Evolutionary conservation across 2,888 invertebrate genomes (phyloP), one percentile per base, ranked within the genome.

Genomic region (Hirtodrosophila trivittata): DNA sequence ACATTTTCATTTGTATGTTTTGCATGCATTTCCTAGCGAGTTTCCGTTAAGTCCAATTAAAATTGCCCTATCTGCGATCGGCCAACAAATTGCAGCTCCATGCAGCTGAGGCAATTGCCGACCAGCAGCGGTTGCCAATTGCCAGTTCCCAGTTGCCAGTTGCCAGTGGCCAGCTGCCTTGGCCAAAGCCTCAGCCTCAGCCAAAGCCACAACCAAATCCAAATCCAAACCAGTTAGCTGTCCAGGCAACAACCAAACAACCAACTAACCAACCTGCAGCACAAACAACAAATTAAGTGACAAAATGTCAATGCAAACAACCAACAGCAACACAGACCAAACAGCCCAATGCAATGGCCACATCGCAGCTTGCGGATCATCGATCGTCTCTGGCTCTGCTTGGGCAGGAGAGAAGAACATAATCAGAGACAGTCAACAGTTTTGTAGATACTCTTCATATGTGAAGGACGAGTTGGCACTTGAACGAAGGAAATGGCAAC

Each of bases 241-340:
- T 60, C 50, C 64, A 67, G 63, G 71, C 63, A 21, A 21, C 3
- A 21, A 5, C 18, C 5, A 21, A 3, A 5, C 51, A 39, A 39
- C 25, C 51, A 71, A 60, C 60, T 65, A 57, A 57, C 65, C 70
- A 65, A 74, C 63, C 60, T 58, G 66, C 66, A 70, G 58, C 57
- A 25, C 42, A 56, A 71, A 75, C 68, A 75, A 78, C 80, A 87
- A 86, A 84, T 83, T 67, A 80, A 87, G 81, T 87, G 87, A 87
- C 86, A 88, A 85, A 87, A 83, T 87, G 87, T 88, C 88, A 85
- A 78, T 80, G 66, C 70, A 56, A 77, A 80, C 75, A 64, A 71
- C 52, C 59, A 41, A 58, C 18, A 18, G 38, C 37, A 55, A 46
- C 21, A 37, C 38, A 47, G 12, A 35, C 16, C 43, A 45, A 59